Evolutionary conservation across 2,113 vertebrate genomes (phyloP).

Genomic region (Trichechus manatus): DNA sequence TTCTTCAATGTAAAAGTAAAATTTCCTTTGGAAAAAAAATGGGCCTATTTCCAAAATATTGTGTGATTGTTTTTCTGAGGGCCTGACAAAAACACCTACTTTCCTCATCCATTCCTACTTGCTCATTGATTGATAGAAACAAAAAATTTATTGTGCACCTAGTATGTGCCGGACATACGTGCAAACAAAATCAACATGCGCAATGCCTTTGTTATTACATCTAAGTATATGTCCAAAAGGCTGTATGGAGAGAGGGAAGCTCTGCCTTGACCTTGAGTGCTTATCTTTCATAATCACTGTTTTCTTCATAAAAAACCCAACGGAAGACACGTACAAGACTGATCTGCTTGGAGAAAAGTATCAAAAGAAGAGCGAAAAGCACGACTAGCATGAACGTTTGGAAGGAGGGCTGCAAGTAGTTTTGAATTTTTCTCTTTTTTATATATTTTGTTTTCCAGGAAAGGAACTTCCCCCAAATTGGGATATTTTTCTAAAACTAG

Average conservation of each 20-base stretch:
- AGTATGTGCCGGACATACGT: neutral
- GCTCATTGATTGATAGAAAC: conserved; percentile 33
- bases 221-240: neutral
- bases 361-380: neutral
- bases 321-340: neutral
- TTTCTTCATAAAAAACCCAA: conserved; percentile 54
- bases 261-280: neutral
- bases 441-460: neutral
- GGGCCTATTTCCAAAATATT: conserved; percentile 38
- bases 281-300: neutral
- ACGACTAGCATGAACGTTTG: neutral
- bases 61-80: conserved; percentile 21
- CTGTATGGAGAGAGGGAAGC: neutral
- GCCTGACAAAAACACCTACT: neutral
- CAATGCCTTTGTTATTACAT: neutral
- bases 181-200: neutral
- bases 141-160: neutral
- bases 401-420: neutral
- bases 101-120: neutral
- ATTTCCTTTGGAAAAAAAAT: conserved; percentile 30
- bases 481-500: neutral
- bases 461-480: neutral
- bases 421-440: neutral
- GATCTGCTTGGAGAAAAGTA: neutral
- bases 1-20: conserved; percentile 53